Conservation (phyloP, 2,113 vertebrate species). For the Saccopteryx bilineata region DNA sequence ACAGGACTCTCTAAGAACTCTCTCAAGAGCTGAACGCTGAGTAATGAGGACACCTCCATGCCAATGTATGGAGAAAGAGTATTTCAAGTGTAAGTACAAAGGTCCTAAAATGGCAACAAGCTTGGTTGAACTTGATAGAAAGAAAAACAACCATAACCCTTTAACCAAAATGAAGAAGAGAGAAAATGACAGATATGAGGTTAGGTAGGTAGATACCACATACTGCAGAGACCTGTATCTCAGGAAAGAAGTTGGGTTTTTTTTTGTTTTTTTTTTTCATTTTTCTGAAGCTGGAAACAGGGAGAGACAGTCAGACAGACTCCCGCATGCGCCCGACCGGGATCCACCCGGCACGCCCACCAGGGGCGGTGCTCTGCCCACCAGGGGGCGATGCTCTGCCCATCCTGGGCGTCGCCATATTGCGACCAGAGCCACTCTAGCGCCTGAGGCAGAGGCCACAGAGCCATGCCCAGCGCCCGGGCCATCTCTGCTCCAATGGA, state of each 20-base stretch:
- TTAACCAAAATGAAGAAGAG: neutral
- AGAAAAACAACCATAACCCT: neutral
- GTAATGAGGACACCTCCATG: neutral
- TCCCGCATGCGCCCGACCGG: no score
- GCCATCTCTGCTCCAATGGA: no score
- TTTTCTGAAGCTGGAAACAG: no score
- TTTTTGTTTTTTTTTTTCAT: no score
- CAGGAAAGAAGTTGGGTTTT: neutral
- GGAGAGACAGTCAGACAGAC: no score
- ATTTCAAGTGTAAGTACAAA: neutral
- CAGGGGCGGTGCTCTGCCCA: no score
- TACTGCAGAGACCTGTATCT: neutral
- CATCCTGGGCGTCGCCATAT: no score
- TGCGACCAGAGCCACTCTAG: no score
- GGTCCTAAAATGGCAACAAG: neutral
- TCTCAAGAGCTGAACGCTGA: neutral
- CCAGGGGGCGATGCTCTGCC: no score
- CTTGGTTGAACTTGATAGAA: neutral
- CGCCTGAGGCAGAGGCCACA: no score
- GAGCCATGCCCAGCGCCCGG: no score
- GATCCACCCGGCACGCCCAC: no score
- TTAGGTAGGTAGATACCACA: neutral
- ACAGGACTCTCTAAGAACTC: neutral
- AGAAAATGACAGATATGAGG: neutral
- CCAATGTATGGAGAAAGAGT: neutral